These are phyloP conservation scores for Thymelicus lineola DNA, from an alignment of 2,888 invertebrate species.

Conservation along the genomic window DNA sequence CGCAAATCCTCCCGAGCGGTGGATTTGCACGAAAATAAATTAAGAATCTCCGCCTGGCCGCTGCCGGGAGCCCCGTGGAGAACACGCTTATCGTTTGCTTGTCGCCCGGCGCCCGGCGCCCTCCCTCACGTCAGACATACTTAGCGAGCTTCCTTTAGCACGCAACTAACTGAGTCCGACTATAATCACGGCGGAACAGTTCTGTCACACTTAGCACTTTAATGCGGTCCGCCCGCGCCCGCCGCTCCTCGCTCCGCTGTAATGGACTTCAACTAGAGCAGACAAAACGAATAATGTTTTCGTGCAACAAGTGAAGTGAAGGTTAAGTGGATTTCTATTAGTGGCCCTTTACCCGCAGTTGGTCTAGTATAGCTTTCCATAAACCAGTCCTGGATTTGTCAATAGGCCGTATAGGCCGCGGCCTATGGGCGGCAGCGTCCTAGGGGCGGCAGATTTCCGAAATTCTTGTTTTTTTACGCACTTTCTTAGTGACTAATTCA, in stretches of 20 bases:
- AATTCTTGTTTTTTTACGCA: too few species aligned
- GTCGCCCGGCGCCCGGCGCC: too few species aligned
- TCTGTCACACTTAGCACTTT: not conserved
- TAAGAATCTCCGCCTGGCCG: slow-evolving; percentile 5
- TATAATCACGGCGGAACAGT: not conserved
- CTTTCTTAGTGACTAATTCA: too few species aligned
- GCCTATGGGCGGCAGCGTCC: too few species aligned
- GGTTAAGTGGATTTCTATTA: too few species aligned
- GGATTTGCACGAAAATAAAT: slow-evolving; percentile 26
- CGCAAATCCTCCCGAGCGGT: slow-evolving; percentile 14
- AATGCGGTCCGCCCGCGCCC: not conserved
- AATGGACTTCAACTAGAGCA: not conserved
- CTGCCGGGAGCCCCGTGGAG: not conserved
- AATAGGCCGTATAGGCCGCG: too few species aligned
- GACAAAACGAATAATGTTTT: not conserved
- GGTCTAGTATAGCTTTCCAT: too few species aligned
- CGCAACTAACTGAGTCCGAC: too few species aligned
- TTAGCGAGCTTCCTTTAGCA: not conserved
- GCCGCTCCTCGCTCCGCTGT: not conserved
- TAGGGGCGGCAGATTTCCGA: too few species aligned
- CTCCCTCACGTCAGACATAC: not conserved
- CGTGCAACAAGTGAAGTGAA: too few species aligned
- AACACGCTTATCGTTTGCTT: slow-evolving; percentile 19
- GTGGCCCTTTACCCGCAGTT: too few species aligned
- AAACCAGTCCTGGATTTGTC: too few species aligned